Conservation (phyloP, 2,888 invertebrate genomes). For the Acanthosepion pharaonis region DNA sequence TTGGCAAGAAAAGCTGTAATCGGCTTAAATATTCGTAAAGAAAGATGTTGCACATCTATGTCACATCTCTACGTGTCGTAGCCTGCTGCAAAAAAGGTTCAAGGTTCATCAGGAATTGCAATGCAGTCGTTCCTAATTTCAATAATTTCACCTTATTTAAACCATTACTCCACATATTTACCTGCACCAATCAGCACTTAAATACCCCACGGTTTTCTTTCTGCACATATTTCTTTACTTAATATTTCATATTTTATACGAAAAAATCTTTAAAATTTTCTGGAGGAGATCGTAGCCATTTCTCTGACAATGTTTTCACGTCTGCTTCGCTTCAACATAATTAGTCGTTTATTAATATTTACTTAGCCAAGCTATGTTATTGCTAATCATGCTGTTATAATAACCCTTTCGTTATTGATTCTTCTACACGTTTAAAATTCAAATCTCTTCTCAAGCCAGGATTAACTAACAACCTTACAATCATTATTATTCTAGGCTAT, state of each 20-base stretch:
- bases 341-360: not conserved
- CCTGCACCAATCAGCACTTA: too few relatives aligned
- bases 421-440: too few relatives aligned
- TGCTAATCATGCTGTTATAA: not conserved
- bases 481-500: too few relatives aligned
- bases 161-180: too few relatives aligned
- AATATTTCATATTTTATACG: not conserved
- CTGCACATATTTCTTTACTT: not conserved
- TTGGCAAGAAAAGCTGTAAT: not conserved
- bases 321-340: not conserved
- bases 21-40: too few relatives aligned
- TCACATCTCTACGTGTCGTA: conserved; percentile 33
- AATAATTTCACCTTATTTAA: not conserved
- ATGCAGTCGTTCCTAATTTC: not conserved
- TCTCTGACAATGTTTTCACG: not conserved
- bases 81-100: not conserved
- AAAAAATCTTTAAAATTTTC: not conserved
- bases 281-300: not conserved
- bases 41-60: not conserved
- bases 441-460: too few relatives aligned
- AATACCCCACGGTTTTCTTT: not conserved
- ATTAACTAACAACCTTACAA: too few relatives aligned
- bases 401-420: not conserved
- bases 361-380: not conserved
- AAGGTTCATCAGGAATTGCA: not conserved